These are phyloP conservation scores for Acanthochromis polyacanthus DNA, from an alignment of 2,113 vertebrate genomes.

Conservation along the genomic window DNA sequence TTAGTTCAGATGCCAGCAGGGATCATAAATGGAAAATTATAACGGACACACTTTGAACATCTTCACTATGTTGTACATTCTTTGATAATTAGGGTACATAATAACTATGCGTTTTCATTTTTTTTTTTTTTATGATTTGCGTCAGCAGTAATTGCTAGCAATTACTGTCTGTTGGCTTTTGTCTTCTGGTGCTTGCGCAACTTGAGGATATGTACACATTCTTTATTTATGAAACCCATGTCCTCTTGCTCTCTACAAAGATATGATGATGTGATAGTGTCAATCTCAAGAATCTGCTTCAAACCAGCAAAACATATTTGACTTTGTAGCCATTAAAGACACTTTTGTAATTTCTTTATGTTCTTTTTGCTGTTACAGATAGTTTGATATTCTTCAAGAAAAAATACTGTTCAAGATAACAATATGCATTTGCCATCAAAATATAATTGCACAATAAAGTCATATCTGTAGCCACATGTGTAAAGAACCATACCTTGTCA, in stretches of 20 bases:
- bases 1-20: constrained; percentile 12
- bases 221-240: constrained; percentile 6
- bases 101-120: constrained; percentile 47
- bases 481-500: constrained; percentile 42
- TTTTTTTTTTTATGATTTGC: constrained; percentile 43
- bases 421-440: constrained; percentile 45
- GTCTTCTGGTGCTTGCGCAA: constrained; percentile 36
- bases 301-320: constrained; percentile 27
- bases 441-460: constrained; percentile 60
- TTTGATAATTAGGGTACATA: constrained; percentile 25
- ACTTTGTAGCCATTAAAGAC: constrained; percentile 36
- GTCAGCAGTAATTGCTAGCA: constrained; percentile 48
- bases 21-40: constrained; percentile 34
- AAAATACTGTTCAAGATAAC: constrained; percentile 53
- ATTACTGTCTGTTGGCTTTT: constrained; percentile 47
- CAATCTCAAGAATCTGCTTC: neutral
- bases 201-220: constrained; percentile 33
- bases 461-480: constrained; percentile 38
- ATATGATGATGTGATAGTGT: neutral
- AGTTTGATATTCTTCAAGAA: constrained; percentile 19
- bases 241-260: neutral
- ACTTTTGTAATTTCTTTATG: constrained; percentile 29
- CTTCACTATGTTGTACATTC: constrained; percentile 54
- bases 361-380: constrained; percentile 53
- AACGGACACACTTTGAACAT: constrained; percentile 37